These are phyloP conservation scores for Philonicus albiceps DNA, from an alignment of 2,888 invertebrate genomes.

Conservation along the genomic window DNA sequence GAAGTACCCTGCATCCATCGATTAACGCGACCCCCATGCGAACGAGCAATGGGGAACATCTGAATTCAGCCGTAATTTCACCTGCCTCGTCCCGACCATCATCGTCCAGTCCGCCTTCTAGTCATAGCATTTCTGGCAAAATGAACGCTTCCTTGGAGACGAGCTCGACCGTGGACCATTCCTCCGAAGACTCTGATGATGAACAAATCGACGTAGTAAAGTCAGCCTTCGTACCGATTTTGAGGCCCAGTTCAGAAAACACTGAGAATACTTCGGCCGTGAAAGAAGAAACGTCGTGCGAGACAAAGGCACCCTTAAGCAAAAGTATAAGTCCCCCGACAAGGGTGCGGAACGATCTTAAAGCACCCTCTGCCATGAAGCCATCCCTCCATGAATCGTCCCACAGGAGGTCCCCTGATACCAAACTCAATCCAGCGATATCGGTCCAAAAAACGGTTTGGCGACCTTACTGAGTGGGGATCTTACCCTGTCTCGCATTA, in stretches of 20 bases:
- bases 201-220: conserved; percentile 79
- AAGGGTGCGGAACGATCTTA: conserved; percentile 65
- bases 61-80: conserved; percentile 56
- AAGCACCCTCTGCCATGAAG: conserved; percentile 69
- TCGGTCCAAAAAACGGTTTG: conserved; percentile 74
- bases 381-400: conserved; percentile 53
- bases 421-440: conserved; percentile 68
- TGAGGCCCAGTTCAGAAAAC: conserved; percentile 51
- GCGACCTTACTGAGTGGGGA: conserved; percentile 71
- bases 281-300: conserved; percentile 45
- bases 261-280: not conserved
- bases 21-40: conserved; percentile 53
- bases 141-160: conserved; percentile 69
- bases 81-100: conserved; percentile 62
- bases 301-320: conserved; percentile 51
- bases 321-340: not conserved
- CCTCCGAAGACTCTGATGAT: conserved; percentile 72
- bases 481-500: not conserved
- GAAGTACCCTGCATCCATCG: conserved; percentile 54
- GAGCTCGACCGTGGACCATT: conserved; percentile 68
- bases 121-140: conserved; percentile 53
- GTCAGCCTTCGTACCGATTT: conserved; percentile 76
- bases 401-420: conserved; percentile 58
- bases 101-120: conserved; percentile 58
- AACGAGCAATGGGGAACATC: conserved; percentile 54